Conservation (phyloP, 1,140 invertebrate genomes). For the Bombus waltoni region DNA sequence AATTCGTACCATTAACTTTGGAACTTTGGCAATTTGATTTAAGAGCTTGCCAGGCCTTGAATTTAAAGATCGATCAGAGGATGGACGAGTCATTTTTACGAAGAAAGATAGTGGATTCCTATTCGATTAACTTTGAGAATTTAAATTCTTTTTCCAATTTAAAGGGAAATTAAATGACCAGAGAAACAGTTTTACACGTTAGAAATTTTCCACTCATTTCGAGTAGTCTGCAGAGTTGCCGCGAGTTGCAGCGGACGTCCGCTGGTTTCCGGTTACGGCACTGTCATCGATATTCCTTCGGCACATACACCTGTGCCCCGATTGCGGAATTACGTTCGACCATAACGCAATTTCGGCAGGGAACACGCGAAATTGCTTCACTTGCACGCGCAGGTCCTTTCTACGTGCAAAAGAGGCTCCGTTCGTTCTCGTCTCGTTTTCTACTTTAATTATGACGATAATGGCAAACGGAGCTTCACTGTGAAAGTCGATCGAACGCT, state of each 20-base stretch:
- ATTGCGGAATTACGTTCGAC: slow-evolving; percentile 74
- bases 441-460: slow-evolving; percentile 47
- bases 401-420: neutral
- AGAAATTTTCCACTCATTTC: neutral
- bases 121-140: too few species aligned
- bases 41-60: too few species aligned
- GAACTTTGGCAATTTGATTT: too few species aligned
- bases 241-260: too few species aligned
- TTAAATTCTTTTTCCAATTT: too few species aligned
- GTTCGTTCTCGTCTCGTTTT: slow-evolving; percentile 24
- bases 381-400: neutral
- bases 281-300: slow-evolving; percentile 65
- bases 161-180: too few species aligned
- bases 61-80: too few species aligned
- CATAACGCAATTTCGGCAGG: slow-evolving; percentile 69
- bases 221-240: too few species aligned
- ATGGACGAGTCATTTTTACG: too few species aligned
- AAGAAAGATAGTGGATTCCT: too few species aligned
- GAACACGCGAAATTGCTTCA: slow-evolving; percentile 66
- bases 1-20: too few species aligned
- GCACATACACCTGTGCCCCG: slow-evolving; percentile 69
- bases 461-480: neutral
- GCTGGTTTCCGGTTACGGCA: slow-evolving; percentile 16
- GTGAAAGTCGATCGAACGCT: neutral
- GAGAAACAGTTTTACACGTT: neutral